Evolutionary conservation across 1,140 invertebrate genomes (phyloP), one percentile per base, ranked within the genome.

Genomic region (Panagrolaimus sp.): DNA sequence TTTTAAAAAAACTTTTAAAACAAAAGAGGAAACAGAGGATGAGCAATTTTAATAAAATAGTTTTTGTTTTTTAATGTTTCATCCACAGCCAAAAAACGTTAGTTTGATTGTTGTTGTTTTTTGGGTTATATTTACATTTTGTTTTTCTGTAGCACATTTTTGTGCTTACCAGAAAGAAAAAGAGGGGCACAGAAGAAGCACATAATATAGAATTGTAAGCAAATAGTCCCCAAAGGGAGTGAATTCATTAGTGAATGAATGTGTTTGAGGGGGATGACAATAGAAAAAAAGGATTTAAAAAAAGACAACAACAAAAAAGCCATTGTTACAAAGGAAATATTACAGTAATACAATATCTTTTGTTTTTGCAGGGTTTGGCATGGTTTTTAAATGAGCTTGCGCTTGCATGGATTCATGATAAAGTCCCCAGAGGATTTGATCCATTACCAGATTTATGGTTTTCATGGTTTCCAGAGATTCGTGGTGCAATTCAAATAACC

Each of bases 361-460:
- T 38, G 31, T 38, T 38, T 38, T 65, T 70, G n/a, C 44, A 70
- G 68, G 46, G 20, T 16, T 64, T 72, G 13, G 71, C 63, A 23
- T 72, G 70, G 71, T 38, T 69, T 8, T 43, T 66, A 23, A 72
- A 72, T 53, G 71, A 69, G 16, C n/a, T 72, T n/a, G 71, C 46
- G 11, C 71, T 72, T n/a, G 69, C 71, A 13, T 72, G 64, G 63
- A 51, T 72, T 31, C 71, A 72, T 57, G 71, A 72, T 42, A 38
- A 47, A 27, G 71, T 72, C 13, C 71, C 71, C 1, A 42, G 70
- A 20, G 45, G 44, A 23, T 14, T 73, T 9, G 9, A 25, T 23
- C 71, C 71, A 11, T 53, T 72, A 7, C 71, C 71, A 13, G 71
- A 72, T 68, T 14, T 51, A n/a, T 73, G 68, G 16, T 72, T 72